Conservation (phyloP, 35 echinoderm and acorn worm species). For the Amphiura filiformis region DNA sequence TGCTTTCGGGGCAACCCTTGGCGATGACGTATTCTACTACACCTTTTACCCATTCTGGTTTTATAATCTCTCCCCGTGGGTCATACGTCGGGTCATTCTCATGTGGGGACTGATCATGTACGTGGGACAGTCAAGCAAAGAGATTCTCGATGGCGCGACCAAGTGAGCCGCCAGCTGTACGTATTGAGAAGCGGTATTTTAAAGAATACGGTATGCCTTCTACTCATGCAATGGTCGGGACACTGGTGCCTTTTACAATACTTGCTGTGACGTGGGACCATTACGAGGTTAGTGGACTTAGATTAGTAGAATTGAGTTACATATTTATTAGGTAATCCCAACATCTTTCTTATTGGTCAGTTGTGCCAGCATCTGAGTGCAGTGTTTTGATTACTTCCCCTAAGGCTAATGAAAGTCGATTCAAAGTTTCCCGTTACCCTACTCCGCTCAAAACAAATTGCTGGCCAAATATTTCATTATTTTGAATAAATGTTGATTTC, state of each 20-base stretch:
- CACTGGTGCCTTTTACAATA: constrained; percentile 79
- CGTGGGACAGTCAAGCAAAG: constrained; percentile 86
- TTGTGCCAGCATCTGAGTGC: too few species aligned
- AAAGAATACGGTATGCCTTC: constrained; percentile 98
- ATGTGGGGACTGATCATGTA: constrained; percentile 91
- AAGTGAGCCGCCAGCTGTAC: constrained; percentile 71
- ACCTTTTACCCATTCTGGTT: constrained; percentile 76
- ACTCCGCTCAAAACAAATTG: too few species aligned
- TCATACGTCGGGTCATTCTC: constrained; percentile 63
- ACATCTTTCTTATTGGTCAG: too few species aligned
- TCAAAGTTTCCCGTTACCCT: too few species aligned
- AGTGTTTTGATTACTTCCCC: too few species aligned
- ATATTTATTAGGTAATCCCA: too few species aligned
- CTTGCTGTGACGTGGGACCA: constrained; percentile 62
- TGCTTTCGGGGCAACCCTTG: constrained; percentile 65
- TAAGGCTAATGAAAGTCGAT: too few species aligned
- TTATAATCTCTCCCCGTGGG: constrained; percentile 65
- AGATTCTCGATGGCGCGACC: constrained; percentile 93
- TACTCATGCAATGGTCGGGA: constrained; percentile 97
- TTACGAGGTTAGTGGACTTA: constrained; percentile 79
- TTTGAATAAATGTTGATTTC: too few species aligned
- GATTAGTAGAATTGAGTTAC: background rate
- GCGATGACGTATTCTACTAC: constrained; percentile 89
- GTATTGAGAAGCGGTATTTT: constrained; percentile 78
- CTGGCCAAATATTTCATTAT: too few species aligned